phyloP scores from a whole-genome alignment of 2,797 vertebrate species.

The Cottoperca gobio region DNA sequence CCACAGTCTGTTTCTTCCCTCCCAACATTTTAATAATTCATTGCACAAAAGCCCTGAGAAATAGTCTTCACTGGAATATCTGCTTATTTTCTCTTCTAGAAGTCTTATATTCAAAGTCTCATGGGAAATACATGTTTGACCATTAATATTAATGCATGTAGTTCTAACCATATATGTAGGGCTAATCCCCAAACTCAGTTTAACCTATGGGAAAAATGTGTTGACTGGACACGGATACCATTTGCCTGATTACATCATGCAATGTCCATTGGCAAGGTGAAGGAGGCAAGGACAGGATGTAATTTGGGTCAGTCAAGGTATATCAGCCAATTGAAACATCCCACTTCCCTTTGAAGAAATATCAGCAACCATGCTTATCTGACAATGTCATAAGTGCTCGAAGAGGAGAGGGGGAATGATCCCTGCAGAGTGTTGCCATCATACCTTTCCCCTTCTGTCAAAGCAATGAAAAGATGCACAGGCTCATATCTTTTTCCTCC shows the following conservation, averaged over 20 bases:
- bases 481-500: too few species aligned
- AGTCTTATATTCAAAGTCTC: slow-evolving; percentile 37
- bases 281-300: slow-evolving; percentile 28
- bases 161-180: background rate
- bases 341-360: slow-evolving; percentile 12
- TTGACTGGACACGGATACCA: slow-evolving; percentile 56
- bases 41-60: slow-evolving; percentile 31
- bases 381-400: too few species aligned
- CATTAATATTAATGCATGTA: slow-evolving; percentile 45
- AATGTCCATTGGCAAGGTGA: slow-evolving; percentile 13
- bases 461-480: too few species aligned
- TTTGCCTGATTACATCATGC: slow-evolving; percentile 56
- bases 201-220: slow-evolving; percentile 39
- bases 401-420: too few species aligned
- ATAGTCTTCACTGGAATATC: slow-evolving; percentile 2
- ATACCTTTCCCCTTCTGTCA: too few species aligned
- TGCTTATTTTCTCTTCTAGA: background rate
- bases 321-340: background rate
- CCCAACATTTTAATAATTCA: slow-evolving; percentile 57
- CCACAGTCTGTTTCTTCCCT: background rate
- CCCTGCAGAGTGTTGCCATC: too few species aligned
- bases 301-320: slow-evolving; percentile 37
- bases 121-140: slow-evolving; percentile 44
- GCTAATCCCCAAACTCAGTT: slow-evolving; percentile 23
- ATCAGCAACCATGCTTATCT: background rate